Evolutionary conservation across 1,140 invertebrate genomes (phyloP).

Genomic region (Macrocentrus cingulum): DNA sequence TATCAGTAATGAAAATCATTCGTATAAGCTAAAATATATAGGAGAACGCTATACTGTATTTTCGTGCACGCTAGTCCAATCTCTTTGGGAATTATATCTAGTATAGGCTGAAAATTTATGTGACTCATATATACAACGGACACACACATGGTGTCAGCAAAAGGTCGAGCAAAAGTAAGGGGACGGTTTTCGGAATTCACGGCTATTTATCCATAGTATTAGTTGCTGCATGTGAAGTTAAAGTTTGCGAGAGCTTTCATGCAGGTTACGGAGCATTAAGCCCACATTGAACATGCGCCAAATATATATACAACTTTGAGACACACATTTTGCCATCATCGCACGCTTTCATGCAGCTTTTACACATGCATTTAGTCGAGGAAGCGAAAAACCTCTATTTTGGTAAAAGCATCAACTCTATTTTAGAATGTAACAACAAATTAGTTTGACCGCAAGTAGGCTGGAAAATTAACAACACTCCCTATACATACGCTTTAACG

Average conservation of each 20-base stretch:
- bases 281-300: conserved; percentile 38
- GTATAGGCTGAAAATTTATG: conserved; percentile 20
- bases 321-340: conserved; percentile 25
- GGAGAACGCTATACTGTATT: too few relatives aligned
- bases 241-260: conserved; percentile 24
- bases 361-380: conserved; percentile 14
- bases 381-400: too few relatives aligned
- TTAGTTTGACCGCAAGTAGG: too few relatives aligned
- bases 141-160: conserved; percentile 7
- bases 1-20: too few relatives aligned
- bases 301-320: conserved; percentile 33
- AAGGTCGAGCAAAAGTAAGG: neutral
- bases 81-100: conserved; percentile 4
- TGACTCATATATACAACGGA: conserved; percentile 25
- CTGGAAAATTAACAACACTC: too few relatives aligned
- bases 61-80: neutral
- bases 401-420: too few relatives aligned
- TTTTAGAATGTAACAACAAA: too few relatives aligned
- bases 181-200: conserved; percentile 16
- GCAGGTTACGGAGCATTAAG: conserved; percentile 34
- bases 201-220: neutral
- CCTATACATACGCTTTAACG: too few relatives aligned
- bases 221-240: conserved; percentile 7
- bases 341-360: conserved; percentile 7
- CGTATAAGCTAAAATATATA: too few relatives aligned